Evolutionary conservation across 2,797 vertebrate species (phyloP).

Genomic region (Phyllotis vaccarum): DNA sequence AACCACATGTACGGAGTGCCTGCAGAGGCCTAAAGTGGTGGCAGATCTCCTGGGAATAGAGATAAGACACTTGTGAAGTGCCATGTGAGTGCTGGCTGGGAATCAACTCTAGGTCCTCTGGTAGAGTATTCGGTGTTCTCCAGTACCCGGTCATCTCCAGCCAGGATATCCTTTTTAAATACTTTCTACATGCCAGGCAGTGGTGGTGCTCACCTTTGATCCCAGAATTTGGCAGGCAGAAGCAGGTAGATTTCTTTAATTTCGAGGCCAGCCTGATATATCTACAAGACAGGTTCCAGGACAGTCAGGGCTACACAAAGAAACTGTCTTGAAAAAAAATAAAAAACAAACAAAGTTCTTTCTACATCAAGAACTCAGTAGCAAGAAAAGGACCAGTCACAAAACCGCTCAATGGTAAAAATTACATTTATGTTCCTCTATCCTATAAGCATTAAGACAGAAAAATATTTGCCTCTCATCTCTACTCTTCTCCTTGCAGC

Average conservation of each 20-base stretch:
- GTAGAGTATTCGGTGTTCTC: neutral
- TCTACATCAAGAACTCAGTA: slow-evolving; percentile 3
- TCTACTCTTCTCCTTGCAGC: neutral
- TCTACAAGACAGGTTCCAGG: neutral
- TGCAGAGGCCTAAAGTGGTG: neutral
- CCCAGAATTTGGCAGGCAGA: neutral
- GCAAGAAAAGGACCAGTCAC: neutral
- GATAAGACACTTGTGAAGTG: neutral
- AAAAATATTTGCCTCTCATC: slow-evolving; percentile 15
- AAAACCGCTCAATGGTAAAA: neutral
- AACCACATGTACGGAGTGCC: neutral
- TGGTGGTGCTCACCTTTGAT: neutral
- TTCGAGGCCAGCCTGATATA: neutral
- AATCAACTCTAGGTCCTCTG: neutral
- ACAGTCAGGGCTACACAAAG: neutral
- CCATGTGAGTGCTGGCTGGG: no score
- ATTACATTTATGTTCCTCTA: neutral
- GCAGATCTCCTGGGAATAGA: neutral
- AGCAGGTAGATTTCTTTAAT: neutral
- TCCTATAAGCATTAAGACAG: neutral
- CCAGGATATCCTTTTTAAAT: neutral
- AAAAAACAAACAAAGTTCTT: neutral
- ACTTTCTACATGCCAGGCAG: neutral
- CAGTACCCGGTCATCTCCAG: no score
- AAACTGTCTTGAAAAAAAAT: neutral